phyloP scores from a whole-genome alignment of 2,797 vertebrate species.

The Cyprinella venusta region DNA sequence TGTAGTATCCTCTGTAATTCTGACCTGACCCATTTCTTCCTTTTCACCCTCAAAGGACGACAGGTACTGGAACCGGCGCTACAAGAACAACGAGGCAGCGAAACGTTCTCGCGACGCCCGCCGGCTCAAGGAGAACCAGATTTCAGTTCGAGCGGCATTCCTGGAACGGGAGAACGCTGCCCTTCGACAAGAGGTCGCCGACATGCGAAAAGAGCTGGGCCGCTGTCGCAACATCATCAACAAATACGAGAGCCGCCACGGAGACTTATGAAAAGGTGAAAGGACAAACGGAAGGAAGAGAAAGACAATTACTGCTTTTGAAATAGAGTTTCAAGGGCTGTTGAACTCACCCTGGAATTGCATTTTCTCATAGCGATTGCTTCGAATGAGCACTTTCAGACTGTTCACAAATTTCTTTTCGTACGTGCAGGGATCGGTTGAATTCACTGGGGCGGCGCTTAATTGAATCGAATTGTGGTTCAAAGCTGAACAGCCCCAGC shows the following conservation, averaged over 20 bases:
- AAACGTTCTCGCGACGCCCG: slow-evolving; percentile 90
- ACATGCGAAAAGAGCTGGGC: slow-evolving; percentile 89
- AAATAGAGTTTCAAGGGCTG: slow-evolving; percentile 35
- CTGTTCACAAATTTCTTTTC: slow-evolving; percentile 14
- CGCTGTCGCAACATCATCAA: slow-evolving; percentile 88
- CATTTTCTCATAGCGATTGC: slow-evolving; percentile 13
- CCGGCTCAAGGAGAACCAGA: slow-evolving; percentile 95
- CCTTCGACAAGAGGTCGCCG: slow-evolving; percentile 87
- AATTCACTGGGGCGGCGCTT: slow-evolving; percentile 20
- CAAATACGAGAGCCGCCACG: slow-evolving; percentile 89
- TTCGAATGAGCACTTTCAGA: slow-evolving; percentile 41
- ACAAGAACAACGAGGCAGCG: slow-evolving; percentile 91
- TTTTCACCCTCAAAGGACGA: slow-evolving; percentile 79
- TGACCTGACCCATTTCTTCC: slow-evolving; percentile 5
- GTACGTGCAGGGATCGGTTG: background rate
- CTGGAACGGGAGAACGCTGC: slow-evolving; percentile 90
- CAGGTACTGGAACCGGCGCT: slow-evolving; percentile 90
- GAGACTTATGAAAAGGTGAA: slow-evolving; percentile 79
- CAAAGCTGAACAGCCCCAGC: slow-evolving; percentile 27
- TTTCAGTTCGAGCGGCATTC: slow-evolving; percentile 91
- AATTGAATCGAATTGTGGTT: slow-evolving; percentile 27
- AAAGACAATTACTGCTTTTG: background rate
- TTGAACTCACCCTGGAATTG: slow-evolving; percentile 13
- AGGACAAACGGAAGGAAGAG: slow-evolving; percentile 7
- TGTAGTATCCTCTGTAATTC: background rate